Conservation (phyloP, 2,888 invertebrate species). For the Hymenopus coronatus region DNA sequence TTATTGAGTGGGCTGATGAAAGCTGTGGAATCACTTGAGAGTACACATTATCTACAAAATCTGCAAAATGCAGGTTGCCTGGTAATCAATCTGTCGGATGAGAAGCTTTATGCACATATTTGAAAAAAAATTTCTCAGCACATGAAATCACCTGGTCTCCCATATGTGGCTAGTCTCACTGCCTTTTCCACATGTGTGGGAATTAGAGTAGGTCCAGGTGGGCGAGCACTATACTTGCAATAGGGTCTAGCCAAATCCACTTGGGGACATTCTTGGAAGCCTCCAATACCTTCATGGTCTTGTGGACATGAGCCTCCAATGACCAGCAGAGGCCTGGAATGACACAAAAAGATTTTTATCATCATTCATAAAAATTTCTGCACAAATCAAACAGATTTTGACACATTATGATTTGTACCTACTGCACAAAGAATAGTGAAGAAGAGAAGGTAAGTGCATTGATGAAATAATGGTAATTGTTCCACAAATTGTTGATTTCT, state of each 20-base stretch:
- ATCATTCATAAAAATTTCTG: neutral
- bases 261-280: constrained; percentile 93
- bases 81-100: too few species aligned
- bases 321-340: constrained; percentile 74
- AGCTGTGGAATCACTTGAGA: too few species aligned
- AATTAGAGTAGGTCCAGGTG: constrained; percentile 76
- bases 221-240: constrained; percentile 88
- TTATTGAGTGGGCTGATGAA: too few species aligned
- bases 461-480: neutral
- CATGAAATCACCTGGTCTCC: constrained; percentile 69
- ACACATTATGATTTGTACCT: neutral
- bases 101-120: too few species aligned
- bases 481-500: too few species aligned
- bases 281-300: constrained; percentile 93
- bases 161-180: constrained; percentile 75
- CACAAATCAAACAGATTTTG: neutral
- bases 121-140: neutral
- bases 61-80: too few species aligned
- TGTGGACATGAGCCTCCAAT: constrained; percentile 88
- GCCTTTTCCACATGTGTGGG: constrained; percentile 92
- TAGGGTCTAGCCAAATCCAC: constrained; percentile 85
- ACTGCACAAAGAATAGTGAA: neutral
- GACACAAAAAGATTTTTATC: neutral
- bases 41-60: too few species aligned
- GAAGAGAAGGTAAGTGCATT: neutral